Evolutionary conservation across 2,113 vertebrate species (phyloP), one percentile per base, ranked within the genome.

Genomic region (Sceloporus undulatus): DNA sequence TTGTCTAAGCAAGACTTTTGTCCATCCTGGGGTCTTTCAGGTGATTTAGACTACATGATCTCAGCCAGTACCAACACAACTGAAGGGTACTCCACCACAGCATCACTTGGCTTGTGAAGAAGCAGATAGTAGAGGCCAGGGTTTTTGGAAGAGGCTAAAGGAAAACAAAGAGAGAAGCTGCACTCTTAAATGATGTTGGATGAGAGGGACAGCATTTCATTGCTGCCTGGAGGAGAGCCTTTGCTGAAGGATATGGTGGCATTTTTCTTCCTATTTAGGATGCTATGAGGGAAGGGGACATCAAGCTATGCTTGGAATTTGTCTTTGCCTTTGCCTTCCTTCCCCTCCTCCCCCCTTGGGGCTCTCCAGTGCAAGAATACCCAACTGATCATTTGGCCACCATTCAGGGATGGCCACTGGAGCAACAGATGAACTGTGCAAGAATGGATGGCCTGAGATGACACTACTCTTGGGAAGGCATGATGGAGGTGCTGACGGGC

Each of bases 401-500:
- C 2, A n/a, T 66, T 34, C 62, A 68, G 40, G 73, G 65, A 8
- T 19, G 21, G 74, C 10, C 42, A 25, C 2, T 1, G 42, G 68
- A 62, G 59, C 42, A 23, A 70, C 14, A 23, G 80, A 77, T 56
- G 11, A 21, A 34, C 19, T 62, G 59, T 3, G 4, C 6, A 9
- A 29, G 48, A 42, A 56, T 13, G 88, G 59, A 56, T 13, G 88
- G 87, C 82, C 87, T 56, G 62, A 42, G 86, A 66, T 84, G 87
- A 84, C 88, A 91, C 85, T 88, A 79, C 71, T 16, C 77, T 78
- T 87, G 74, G 42, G 71, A 77, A 88, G 62, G 42, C 68, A 77
- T 71, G 9, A 62, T 85, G 14, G 65, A 87, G 85, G 66, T 40
- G 9, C 1, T 25, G n/a, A 0, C 23, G 86, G 23, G 52, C 13